Evolutionary conservation across 1,140 invertebrate genomes (phyloP), one percentile per base, ranked within the genome.

Genomic region (Chironomus tepperi): DNA sequence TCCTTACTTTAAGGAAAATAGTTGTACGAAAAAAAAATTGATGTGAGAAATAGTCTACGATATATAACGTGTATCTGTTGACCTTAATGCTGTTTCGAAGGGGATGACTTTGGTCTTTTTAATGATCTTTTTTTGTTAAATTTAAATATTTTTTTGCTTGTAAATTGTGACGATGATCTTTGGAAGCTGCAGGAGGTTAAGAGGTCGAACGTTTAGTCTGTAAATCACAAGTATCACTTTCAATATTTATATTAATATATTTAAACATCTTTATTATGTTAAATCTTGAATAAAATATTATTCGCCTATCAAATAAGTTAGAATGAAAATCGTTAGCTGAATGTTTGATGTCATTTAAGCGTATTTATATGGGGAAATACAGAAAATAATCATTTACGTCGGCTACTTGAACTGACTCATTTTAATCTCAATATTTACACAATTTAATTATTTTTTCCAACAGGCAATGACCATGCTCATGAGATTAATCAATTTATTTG

Each of bases 181-280:
- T 70, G 65, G 65, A 70, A 70, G 65, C 65, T 70, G 65, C 16
- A 70, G 5, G 19, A 70, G 65, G 65, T 70, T 70, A 70, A 70
- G 65, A 70, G 65, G 65, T 70, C 65, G 15, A 70, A 70, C 16
- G n/a, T n/a, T 12, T n/a, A 10, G 47, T 10, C 47, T 12, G 47
- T 57, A 57, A n/a, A 70, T 18, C 18, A 21, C 18, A 9, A 21
- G 65, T 21, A 19, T 16, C 65, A 70, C n/a, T 70, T 70, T 70
- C n/a, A 70, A 70, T 70, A 70, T 70, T 70, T 70, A 18, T 70
- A 70, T 70, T 70, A 12, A 70, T 19, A 16, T 16, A 70, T 70
- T 16, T 70, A 18, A 16, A 70, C 65, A 15, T 21, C 9, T 34
- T 34, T 34, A 34, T 34, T 5, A n/a, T 34, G 5, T 34, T 5